Base-by-base conservation (phyloP, 2,797 vertebrate species). In the Dicrostonyx torquatus region DNA sequence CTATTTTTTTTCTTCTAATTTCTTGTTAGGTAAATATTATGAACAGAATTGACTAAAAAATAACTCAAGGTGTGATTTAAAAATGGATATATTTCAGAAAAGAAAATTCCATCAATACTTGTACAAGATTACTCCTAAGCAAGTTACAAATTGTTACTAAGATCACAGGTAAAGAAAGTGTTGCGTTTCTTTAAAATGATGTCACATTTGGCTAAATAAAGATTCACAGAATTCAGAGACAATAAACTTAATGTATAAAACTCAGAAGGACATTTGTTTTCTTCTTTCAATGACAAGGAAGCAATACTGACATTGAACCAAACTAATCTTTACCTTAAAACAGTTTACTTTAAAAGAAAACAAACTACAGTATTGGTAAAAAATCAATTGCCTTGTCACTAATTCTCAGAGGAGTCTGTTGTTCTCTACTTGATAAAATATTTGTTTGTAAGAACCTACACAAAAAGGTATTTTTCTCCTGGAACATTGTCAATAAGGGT, bases 321-420 rank as follows among this genome's bases (percentile, higher is more conserved):
- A 34, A 48, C 48, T 85, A 87, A 78, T 9, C 58, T 66, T 17
- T 40, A 50, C 40, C 20, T 68, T 37, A 20, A 18, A 37, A 75
- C 68, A 13, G 45, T 79, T 92, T 87, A 37, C 55, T 84, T 87
- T 90, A 76, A 84, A 68, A n/a, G n/a, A 94, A 8, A 92, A 22
- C 1, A 82, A 24, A 18, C 40, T 90, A 73, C 80, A 77, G 45
- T 31, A 68, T 79, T 83, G 40, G 2, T 43, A 75, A 75, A 75
- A 75, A 43, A 43, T 73, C 22, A 40, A 18, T 45, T 45, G 37
- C 22, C 43, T 75, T 11, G 0, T 75, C 40, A 45, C 22, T 43
- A 75, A 75, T 75, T 75, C 24, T 75, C 40, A 75, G 72, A 43
- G 10, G 10, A 34, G 22, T 75, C 12, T 45, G 24, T 26, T 45